Evolutionary conservation across 2,113 vertebrate species (phyloP).

Genomic region (Chionis minor): DNA sequence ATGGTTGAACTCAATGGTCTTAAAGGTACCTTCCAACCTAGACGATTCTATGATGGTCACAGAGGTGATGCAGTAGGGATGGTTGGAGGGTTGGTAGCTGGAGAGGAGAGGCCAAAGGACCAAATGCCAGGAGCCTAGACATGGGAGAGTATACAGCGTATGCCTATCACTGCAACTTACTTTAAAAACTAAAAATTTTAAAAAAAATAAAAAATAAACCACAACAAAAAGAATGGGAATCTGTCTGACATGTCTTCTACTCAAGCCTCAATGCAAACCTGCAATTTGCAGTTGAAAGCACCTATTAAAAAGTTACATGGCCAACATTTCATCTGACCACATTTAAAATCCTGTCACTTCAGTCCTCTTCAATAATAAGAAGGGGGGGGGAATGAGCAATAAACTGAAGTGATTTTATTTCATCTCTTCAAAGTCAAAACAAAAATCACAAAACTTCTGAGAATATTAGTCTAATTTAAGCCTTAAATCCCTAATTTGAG

Average conservation of each 20-base stretch:
- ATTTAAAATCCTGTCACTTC: background rate
- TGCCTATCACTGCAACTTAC: background rate
- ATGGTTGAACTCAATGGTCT: background rate
- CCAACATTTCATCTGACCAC: background rate
- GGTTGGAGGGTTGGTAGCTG: background rate
- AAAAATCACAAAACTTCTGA: background rate
- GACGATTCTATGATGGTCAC: background rate
- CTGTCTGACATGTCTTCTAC: background rate
- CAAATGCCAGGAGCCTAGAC: background rate
- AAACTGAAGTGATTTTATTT: background rate
- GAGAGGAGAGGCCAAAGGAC: background rate
- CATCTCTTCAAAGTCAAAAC: constrained; percentile 1
- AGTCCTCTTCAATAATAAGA: background rate
- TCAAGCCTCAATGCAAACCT: background rate
- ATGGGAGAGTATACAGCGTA: background rate
- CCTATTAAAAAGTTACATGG: background rate
- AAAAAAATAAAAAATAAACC: background rate
- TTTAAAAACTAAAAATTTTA: background rate
- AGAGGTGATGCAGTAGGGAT: background rate
- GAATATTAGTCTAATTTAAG: background rate
- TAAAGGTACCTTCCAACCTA: background rate
- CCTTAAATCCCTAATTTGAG: background rate
- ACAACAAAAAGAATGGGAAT: background rate
- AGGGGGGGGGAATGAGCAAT: background rate
- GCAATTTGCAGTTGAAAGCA: background rate